Evolutionary conservation across 2,797 vertebrate species (phyloP).

Genomic region (Cossypha dichroa): DNA sequence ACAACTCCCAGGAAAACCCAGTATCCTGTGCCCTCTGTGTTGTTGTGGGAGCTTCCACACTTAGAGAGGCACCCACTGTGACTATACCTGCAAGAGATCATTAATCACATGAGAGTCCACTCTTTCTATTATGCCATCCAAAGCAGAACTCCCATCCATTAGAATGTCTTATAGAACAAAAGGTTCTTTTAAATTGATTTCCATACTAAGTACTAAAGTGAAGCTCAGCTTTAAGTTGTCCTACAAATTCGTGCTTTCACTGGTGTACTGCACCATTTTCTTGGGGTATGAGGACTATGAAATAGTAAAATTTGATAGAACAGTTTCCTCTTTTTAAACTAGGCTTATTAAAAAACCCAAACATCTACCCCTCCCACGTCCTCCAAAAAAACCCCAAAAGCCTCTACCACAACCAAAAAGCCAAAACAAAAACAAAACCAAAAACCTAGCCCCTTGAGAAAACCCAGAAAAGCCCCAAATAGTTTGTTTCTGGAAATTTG

Average conservation of each 20-base stretch:
- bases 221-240: background rate
- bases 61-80: background rate
- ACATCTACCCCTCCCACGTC: rapidly evolving
- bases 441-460: background rate
- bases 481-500: background rate
- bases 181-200: background rate
- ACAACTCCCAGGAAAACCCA: background rate
- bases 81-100: background rate
- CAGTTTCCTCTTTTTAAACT: background rate
- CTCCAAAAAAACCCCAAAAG: rapidly evolving
- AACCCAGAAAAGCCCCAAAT: background rate
- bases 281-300: background rate
- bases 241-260: background rate
- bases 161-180: background rate
- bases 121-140: background rate
- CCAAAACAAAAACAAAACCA: background rate
- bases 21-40: background rate
- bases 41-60: background rate
- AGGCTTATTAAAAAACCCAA: background rate
- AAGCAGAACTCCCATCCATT: background rate
- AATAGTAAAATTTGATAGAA: background rate
- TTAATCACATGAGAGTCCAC: background rate
- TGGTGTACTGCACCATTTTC: background rate
- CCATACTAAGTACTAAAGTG: background rate
- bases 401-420: background rate